Evolutionary conservation across 64 coral and sea anemone species (phyloP), one percentile per base, ranked within the genome.

Genomic region (Anthopleura sola): DNA sequence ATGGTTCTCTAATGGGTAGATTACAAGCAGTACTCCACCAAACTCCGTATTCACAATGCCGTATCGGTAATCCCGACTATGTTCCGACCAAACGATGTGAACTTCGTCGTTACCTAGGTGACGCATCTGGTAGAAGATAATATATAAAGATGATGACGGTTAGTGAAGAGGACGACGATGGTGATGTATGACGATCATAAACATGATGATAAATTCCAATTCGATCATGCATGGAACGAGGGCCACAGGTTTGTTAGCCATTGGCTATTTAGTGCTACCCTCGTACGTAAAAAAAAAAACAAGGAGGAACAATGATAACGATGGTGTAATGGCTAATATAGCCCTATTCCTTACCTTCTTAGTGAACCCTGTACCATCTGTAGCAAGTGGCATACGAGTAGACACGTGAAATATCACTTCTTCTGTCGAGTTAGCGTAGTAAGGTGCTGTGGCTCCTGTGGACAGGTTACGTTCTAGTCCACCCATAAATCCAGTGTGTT

Each of bases 1-100:
- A 38, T 91, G 92, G 81, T 99, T 99, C 49, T 86, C 78, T 5
- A 99, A 78, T 0, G 96, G 96, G 68, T 99, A 99, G 75, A 99
- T 99, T 2, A 94, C 85, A 26, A 99, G 89, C 78, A 91, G 48
- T 0, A 99, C 96, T 69, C 91, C 92, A 26, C 92, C 96, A 90
- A 99, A 99, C 74, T 99, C 96, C 24, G 96, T 94, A 78, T 99
- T 99, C 19, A 99, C 92, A 21, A 99, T 99, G n/a, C 96, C 96
- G 57, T 94, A 91, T 40, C 96, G 93, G 81, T 94, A 99, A 50
- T 99, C 96, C 13, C 96, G 83, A 24, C 83, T 92, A 81, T 99
- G 96, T 54, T 99, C 96, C 44, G 96, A 99, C 96, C 96, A 99
- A 14, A 99, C 96, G 17, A 99, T 99, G 20, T 94, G 93, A 55